These are phyloP conservation scores for Pteronura brasiliensis DNA, from an alignment of 2,113 vertebrate species.

Conservation along the genomic window DNA sequence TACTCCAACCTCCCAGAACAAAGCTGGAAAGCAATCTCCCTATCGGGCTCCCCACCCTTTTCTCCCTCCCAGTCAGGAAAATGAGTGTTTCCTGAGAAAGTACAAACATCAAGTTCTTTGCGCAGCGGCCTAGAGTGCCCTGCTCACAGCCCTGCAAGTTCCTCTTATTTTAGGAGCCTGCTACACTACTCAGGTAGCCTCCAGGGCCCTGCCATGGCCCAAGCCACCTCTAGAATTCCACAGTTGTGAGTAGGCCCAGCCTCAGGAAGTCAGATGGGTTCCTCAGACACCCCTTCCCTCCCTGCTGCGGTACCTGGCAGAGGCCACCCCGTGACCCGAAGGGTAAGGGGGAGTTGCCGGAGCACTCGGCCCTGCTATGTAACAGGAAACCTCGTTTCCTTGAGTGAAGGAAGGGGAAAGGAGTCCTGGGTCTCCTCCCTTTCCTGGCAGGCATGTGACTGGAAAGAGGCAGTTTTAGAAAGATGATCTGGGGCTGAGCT, in stretches of 20 bases:
- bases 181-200: background rate
- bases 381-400: background rate
- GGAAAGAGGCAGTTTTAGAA: background rate
- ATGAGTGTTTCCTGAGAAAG: constrained; percentile 41
- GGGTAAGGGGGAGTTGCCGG: background rate
- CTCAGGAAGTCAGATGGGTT: background rate
- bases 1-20: background rate
- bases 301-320: background rate
- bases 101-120: background rate
- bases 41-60: background rate
- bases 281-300: background rate
- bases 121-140: background rate
- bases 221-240: constrained; percentile 38
- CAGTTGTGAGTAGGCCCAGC: background rate
- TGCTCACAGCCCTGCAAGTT: background rate
- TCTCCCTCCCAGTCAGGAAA: constrained; percentile 20
- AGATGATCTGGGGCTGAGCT: background rate
- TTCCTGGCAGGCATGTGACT: background rate
- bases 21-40: background rate
- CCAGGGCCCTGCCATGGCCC: background rate
- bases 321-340: background rate
- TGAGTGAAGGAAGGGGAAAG: background rate
- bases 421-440: background rate
- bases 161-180: background rate
- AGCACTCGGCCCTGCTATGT: background rate